A percentile compares a stretch with the other conserved stretches of the same genome.
These are phyloP conservation scores for Dromococcyx pavoninus DNA, from an alignment of 2,797 vertebrate genomes.

Conservation along the genomic window DNA sequence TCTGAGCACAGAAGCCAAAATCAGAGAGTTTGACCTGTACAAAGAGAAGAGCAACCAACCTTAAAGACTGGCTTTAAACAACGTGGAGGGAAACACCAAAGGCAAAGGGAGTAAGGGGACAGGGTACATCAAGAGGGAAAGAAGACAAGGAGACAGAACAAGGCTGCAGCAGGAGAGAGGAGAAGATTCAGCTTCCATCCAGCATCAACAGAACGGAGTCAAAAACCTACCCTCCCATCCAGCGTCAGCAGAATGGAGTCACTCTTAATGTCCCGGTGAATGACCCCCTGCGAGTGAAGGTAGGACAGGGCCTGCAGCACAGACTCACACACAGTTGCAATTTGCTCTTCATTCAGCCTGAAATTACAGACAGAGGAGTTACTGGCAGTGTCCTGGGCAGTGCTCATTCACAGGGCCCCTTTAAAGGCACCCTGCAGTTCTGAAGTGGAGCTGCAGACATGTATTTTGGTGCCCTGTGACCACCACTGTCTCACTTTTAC, in stretches of 20 bases:
- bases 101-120: neutral
- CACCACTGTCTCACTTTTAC: neutral
- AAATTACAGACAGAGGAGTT: neutral
- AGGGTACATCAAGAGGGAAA: neutral
- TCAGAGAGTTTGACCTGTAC: conserved; percentile 96
- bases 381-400: neutral
- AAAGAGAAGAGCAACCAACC: neutral
- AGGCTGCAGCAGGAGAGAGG: neutral
- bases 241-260: conserved; percentile 96
- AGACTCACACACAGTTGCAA: conserved; percentile 95
- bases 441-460: neutral
- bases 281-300: conserved; percentile 96
- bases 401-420: neutral
- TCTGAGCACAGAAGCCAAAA: conserved; percentile 99
- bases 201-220: conserved; percentile 87
- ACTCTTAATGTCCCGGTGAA: conserved; percentile 98
- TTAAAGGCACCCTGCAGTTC: neutral
- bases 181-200: conserved; percentile 80
- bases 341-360: conserved; percentile 97
- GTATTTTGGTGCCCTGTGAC: accelerated
- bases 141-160: neutral
- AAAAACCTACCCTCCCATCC: conserved; percentile 86
- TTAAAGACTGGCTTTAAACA: neutral
- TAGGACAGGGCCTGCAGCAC: conserved; percentile 95
- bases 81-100: neutral